These are phyloP conservation scores for Adineta ricciae DNA, from an alignment of 2,888 invertebrate genomes.

Conservation along the genomic window DNA sequence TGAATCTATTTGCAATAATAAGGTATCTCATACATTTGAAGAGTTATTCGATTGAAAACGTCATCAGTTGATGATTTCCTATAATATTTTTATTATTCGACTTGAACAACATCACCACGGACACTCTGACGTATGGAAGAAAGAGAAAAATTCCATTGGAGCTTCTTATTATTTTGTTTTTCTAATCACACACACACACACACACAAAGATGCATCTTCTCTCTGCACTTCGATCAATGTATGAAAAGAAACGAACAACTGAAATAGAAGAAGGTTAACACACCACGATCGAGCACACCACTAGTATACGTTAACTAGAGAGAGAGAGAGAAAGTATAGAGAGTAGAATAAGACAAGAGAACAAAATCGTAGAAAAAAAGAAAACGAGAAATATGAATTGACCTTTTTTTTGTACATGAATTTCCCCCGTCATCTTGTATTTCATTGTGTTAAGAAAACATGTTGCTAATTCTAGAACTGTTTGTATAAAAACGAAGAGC, in stretches of 20 bases:
- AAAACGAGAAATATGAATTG: not conserved
- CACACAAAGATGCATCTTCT: not conserved
- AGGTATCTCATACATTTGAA: not conserved
- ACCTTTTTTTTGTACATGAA: not conserved
- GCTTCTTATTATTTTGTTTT: no score
- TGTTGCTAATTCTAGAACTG: not conserved
- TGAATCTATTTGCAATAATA: not conserved
- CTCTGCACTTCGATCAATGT: not conserved
- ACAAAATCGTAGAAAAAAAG: not conserved
- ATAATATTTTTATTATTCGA: not conserved
- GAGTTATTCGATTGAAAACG: not conserved
- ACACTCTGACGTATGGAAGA: not conserved
- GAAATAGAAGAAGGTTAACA: no score
- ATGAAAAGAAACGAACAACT: no score
- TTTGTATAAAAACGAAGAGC: not conserved
- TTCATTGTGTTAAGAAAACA: not conserved
- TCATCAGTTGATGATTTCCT: not conserved
- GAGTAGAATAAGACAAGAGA: not conserved
- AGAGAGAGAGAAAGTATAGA: not conserved
- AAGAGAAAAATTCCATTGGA: not conserved
- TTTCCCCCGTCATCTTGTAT: not conserved
- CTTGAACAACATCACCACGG: not conserved
- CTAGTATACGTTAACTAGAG: not conserved
- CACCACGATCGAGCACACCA: not conserved
- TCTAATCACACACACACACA: no score